phyloP scores from a whole-genome alignment of 1,140 invertebrate genomes.

The Leptoteleia sp. region DNA sequence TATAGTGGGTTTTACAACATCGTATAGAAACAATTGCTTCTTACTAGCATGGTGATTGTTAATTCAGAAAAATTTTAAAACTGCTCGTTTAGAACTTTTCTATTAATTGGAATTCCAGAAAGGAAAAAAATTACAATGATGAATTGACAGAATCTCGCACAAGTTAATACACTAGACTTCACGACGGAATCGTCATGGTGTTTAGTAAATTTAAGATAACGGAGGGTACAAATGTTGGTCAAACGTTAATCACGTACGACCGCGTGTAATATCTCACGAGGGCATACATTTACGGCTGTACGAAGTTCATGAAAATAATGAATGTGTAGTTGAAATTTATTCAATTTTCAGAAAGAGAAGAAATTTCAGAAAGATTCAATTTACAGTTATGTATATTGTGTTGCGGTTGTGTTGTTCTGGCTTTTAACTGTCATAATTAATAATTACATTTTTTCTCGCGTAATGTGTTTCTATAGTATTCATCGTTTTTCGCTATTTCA shows the following conservation, averaged over 20 bases:
- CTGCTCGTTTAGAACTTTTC: no score
- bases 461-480: constrained; percentile 18
- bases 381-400: constrained; percentile 46
- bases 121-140: no score
- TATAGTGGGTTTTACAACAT: no score
- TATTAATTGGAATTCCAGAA: no score
- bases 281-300: constrained; percentile 36
- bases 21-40: no score
- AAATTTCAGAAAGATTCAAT: no score
- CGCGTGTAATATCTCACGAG: constrained; percentile 48
- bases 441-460: constrained; percentile 36
- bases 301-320: constrained; percentile 56
- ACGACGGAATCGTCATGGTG: constrained; percentile 6
- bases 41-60: no score
- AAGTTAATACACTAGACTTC: no score
- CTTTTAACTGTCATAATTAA: constrained; percentile 50
- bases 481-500: constrained; percentile 1
- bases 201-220: constrained; percentile 48
- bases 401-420: constrained; percentile 27
- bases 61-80: no score
- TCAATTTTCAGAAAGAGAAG: constrained; percentile 43
- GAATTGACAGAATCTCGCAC: no score
- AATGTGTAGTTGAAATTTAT: constrained; percentile 57
- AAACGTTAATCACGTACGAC: constrained; percentile 50
- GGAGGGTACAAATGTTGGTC: constrained; percentile 28